phyloP scores from a whole-genome alignment of 2,888 invertebrate species.

The Drosophila trichaetosa region DNA sequence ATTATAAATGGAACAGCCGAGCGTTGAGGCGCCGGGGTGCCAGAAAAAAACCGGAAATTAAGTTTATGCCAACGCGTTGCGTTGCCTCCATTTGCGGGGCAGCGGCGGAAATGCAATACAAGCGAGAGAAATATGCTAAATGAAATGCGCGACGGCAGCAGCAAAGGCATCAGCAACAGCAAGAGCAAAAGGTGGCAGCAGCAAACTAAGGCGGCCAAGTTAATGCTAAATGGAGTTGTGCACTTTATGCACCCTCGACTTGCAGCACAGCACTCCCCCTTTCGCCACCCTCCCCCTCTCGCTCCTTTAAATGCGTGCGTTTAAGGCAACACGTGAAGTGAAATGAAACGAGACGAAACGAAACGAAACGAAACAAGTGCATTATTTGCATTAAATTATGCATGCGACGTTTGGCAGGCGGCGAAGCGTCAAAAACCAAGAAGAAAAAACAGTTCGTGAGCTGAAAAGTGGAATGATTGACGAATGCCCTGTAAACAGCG shows the following conservation, averaged over 20 bases:
- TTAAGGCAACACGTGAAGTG: constrained; percentile 70
- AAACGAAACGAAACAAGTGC: constrained; percentile 79
- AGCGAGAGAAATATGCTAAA: constrained; percentile 72
- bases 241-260: constrained; percentile 48
- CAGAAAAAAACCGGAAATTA: constrained; percentile 66
- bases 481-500: constrained; percentile 18
- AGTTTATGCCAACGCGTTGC: constrained; percentile 67
- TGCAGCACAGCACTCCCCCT: background rate
- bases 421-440: constrained; percentile 55
- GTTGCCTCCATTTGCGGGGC: constrained; percentile 32
- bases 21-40: constrained; percentile 19
- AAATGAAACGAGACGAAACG: constrained; percentile 65
- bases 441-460: constrained; percentile 25
- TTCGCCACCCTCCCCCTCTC: background rate
- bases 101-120: constrained; percentile 69
- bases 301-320: constrained; percentile 19
- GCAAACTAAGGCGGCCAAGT: constrained; percentile 50
- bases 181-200: constrained; percentile 14
- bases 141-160: constrained; percentile 51
- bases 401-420: constrained; percentile 66
- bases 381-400: constrained; percentile 81
- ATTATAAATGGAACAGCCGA: constrained; percentile 67
- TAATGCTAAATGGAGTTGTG: constrained; percentile 75
- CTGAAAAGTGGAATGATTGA: background rate
- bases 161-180: constrained; percentile 19